These are phyloP conservation scores for Chrysopa pallens DNA, from an alignment of 1,140 invertebrate species.

Conservation along the genomic window DNA sequence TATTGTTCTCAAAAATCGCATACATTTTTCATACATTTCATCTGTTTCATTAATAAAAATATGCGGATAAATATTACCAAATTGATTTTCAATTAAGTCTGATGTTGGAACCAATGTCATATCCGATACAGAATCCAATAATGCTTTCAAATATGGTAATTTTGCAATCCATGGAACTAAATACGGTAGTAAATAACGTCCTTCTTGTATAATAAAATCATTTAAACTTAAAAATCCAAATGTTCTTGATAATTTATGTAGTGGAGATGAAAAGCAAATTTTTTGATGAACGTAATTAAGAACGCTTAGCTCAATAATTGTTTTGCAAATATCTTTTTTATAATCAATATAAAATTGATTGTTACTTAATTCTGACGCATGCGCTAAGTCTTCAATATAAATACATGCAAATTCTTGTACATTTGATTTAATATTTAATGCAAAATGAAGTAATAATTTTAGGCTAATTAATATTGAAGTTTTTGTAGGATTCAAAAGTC, in stretches of 20 bases:
- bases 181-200: conserved; percentile 35
- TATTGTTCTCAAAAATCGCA: conserved; percentile 33
- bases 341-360: conserved; percentile 45
- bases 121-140: conserved; percentile 38
- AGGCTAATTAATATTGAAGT: conserved; percentile 29
- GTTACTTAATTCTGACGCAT: conserved; percentile 30
- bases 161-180: conserved; percentile 33
- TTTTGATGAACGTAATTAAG: conserved; percentile 19
- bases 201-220: conserved; percentile 37
- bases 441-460: conserved; percentile 40
- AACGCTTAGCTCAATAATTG: conserved; percentile 33
- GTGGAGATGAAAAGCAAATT: conserved; percentile 25
- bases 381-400: conserved; percentile 37
- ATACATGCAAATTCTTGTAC: conserved; percentile 37
- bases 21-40: conserved; percentile 32
- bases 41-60: conserved; percentile 38
- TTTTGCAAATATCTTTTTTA: conserved; percentile 39
- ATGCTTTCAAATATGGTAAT: conserved; percentile 26
- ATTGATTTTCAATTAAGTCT: conserved; percentile 36
- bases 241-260: conserved; percentile 30
- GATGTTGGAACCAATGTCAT: conserved; percentile 33
- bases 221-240: conserved; percentile 36
- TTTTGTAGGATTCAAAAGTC: conserved; percentile 20
- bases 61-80: conserved; percentile 43
- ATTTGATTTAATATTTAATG: conserved; percentile 40